phyloP scores from a whole-genome alignment of 2,888 invertebrate species.

The Xanthia icteritia region DNA sequence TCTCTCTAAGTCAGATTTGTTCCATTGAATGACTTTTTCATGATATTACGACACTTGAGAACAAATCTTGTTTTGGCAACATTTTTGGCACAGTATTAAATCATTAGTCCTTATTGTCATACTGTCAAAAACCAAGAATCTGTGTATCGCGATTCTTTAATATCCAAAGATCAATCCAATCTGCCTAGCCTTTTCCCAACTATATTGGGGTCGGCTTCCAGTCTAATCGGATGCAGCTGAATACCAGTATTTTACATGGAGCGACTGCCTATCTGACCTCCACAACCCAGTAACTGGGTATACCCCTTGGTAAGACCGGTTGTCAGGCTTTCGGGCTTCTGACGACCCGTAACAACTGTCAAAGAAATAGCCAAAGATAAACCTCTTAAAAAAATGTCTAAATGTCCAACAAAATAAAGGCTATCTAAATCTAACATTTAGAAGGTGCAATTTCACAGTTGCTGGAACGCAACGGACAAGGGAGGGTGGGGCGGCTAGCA shows the following conservation, averaged over 20 bases:
- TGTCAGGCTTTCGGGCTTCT: too few relatives aligned
- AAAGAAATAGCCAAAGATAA: not conserved
- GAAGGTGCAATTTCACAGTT: conserved; percentile 85
- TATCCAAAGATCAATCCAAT: not conserved
- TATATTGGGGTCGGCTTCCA: too few relatives aligned
- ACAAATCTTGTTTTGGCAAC: not conserved
- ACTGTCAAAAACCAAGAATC: not conserved
- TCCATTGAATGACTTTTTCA: too few relatives aligned
- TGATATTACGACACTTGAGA: too few relatives aligned
- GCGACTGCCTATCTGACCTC: too few relatives aligned
- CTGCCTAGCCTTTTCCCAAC: too few relatives aligned
- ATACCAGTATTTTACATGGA: too few relatives aligned
- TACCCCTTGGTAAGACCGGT: too few relatives aligned
- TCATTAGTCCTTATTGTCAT: not conserved
- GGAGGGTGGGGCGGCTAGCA: conserved; percentile 55
- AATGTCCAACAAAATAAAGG: conserved; percentile 65
- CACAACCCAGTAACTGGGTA: too few relatives aligned
- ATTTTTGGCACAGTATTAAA: not conserved
- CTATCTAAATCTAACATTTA: conserved; percentile 72
- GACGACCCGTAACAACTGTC: too few relatives aligned
- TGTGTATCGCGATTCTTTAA: not conserved
- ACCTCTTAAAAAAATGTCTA: conserved; percentile 7
- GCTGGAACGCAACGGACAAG: conserved; percentile 78
- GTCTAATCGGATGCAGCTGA: too few relatives aligned
- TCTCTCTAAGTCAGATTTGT: too few relatives aligned